These are phyloP conservation scores for Ophraella communa DNA, from an alignment of 2,888 invertebrate species.

Conservation along the genomic window DNA sequence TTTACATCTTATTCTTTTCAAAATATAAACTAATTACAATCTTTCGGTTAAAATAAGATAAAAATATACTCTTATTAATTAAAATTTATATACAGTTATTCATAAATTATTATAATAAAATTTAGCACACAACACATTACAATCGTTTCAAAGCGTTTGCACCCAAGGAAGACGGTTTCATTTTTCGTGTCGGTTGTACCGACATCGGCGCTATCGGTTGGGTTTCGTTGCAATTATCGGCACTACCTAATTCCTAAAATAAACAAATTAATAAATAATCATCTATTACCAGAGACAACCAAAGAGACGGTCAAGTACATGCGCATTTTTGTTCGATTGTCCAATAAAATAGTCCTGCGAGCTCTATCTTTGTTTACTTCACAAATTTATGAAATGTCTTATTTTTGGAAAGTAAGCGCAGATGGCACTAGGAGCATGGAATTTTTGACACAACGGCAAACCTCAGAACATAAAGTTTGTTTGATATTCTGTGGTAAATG, in stretches of 20 bases:
- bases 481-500: no score
- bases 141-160: slow-evolving; percentile 74
- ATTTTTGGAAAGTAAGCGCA: no score
- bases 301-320: no score
- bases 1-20: slow-evolving; percentile 35
- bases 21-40: slow-evolving; percentile 29
- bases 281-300: no score
- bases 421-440: no score
- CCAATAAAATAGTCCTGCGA: no score
- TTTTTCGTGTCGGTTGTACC: slow-evolving; percentile 84
- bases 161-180: slow-evolving; percentile 70
- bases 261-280: slow-evolving; percentile 38
- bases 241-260: slow-evolving; percentile 77
- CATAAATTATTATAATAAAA: slow-evolving; percentile 52
- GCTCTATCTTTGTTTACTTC: no score
- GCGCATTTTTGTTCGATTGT: no score
- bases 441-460: no score
- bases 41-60: slow-evolving; percentile 36
- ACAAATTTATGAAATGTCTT: no score
- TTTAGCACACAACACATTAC: slow-evolving; percentile 60
- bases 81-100: slow-evolving; percentile 51
- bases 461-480: no score
- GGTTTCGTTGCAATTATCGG: slow-evolving; percentile 61
- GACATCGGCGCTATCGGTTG: slow-evolving; percentile 78
- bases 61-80: slow-evolving; percentile 40